Conservation (phyloP, 2,888 invertebrate species). For the Pteria penguin region DNA sequence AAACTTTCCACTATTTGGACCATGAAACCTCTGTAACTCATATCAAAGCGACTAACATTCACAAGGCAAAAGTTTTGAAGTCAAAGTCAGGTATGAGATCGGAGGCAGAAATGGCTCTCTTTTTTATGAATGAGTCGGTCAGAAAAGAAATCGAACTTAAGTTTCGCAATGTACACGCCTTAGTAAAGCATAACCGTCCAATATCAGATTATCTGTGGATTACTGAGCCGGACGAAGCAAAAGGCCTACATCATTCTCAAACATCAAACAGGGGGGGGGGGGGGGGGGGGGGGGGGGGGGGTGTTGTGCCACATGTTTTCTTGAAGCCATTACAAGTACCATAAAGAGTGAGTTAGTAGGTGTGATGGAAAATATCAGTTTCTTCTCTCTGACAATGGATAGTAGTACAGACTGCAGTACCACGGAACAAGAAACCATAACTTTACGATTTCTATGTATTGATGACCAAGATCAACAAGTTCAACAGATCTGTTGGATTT, state of each 20-base stretch:
- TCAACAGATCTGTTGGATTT: not conserved
- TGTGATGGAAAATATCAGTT: constrained; percentile 1
- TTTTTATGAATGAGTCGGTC: not conserved
- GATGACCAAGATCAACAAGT: constrained; percentile 12
- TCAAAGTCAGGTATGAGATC: no score
- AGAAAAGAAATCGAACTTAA: constrained; percentile 5
- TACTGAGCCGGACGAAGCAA: not conserved
- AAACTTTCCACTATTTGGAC: not conserved
- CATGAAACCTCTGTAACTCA: not conserved
- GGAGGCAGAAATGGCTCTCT: not conserved
- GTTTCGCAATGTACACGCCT: constrained; percentile 9
- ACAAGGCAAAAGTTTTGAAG: not conserved
- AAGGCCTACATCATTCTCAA: not conserved
- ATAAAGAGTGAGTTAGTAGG: not conserved
- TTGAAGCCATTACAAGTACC: not conserved
- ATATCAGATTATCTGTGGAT: constrained; percentile 14
- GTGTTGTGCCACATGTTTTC: no score
- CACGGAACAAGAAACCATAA: constrained; percentile 20
- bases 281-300: no score
- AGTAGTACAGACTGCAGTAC: constrained; percentile 1
- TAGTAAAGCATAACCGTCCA: constrained; percentile 3
- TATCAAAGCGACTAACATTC: not conserved
- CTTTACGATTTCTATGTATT: constrained; percentile 20
- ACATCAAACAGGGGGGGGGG: constrained; percentile 22
- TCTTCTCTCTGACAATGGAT: constrained; percentile 23